Conservation (phyloP, 2,797 vertebrate species). For the Gastrophryne carolinensis region DNA sequence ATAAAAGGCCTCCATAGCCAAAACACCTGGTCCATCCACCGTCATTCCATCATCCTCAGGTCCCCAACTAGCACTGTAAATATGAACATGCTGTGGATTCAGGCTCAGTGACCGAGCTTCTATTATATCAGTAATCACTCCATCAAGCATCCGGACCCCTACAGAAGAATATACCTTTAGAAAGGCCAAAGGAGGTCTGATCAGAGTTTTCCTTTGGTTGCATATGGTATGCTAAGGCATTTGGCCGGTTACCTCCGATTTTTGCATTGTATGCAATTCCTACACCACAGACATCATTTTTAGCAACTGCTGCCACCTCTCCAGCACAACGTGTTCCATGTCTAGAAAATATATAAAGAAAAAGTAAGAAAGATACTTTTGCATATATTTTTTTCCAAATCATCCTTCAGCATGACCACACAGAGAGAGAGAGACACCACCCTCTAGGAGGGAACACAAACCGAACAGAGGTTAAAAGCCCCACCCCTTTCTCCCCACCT, state of each 20-base stretch:
- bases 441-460: no score
- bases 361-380: not conserved
- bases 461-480: no score
- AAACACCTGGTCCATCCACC: slow-evolving; percentile 79
- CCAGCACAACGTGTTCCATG: slow-evolving; percentile 89
- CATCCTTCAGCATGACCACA: no score
- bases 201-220: not conserved
- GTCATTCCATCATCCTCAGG: slow-evolving; percentile 83
- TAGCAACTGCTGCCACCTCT: slow-evolving; percentile 79
- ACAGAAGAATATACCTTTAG: not conserved
- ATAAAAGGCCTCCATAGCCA: slow-evolving; percentile 76
- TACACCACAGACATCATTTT: slow-evolving; percentile 78
- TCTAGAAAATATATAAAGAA: slow-evolving; percentile 59
- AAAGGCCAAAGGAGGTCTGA: not conserved
- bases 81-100: slow-evolving; percentile 80
- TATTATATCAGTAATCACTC: slow-evolving; percentile 78
- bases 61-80: slow-evolving; percentile 94
- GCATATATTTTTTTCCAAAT: no score
- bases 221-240: not conserved
- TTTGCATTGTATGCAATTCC: slow-evolving; percentile 80
- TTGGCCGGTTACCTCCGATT: slow-evolving; percentile 75
- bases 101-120: slow-evolving; percentile 86
- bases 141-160: slow-evolving; percentile 91
- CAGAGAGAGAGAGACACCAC: no score
- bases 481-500: no score